Evolutionary conservation across 2,888 invertebrate genomes (phyloP).

Genomic region (Oxyteleia sp.): DNA sequence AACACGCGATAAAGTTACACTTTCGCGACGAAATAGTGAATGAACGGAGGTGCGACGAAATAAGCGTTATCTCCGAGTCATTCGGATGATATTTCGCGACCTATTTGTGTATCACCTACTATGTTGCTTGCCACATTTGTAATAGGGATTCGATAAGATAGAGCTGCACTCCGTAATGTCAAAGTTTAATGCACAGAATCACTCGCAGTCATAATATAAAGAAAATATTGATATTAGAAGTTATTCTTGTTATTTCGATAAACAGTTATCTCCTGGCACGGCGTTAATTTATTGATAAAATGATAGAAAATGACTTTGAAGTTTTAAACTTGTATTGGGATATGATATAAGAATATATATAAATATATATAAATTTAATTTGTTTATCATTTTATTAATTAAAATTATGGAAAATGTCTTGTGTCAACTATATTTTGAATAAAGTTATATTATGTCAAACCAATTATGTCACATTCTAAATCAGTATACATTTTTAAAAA

Average conservation of each 20-base stretch:
- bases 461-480: too few relatives aligned
- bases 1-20: constrained; percentile 45
- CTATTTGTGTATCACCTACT: constrained; percentile 32
- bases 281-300: constrained; percentile 17
- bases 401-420: too few relatives aligned
- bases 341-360: too few relatives aligned
- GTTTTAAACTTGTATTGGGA: too few relatives aligned
- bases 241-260: constrained; percentile 35
- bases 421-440: too few relatives aligned
- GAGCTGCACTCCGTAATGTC: constrained; percentile 31
- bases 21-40: constrained; percentile 34
- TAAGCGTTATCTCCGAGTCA: constrained; percentile 1
- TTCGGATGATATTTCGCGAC: constrained; percentile 36
- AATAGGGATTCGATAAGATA: constrained; percentile 56
- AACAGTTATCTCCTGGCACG: constrained; percentile 18
- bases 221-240: constrained; percentile 48
- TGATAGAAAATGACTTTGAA: not conserved
- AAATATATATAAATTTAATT: too few relatives aligned
- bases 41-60: constrained; percentile 20
- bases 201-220: constrained; percentile 49
- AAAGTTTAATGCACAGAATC: constrained; percentile 48
- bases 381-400: too few relatives aligned
- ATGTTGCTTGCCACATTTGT: constrained; percentile 43
- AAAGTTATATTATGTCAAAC: too few relatives aligned
- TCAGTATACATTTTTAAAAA: too few relatives aligned